phyloP scores from a whole-genome alignment of 2,113 vertebrate species.

The Alligator mississippiensis region DNA sequence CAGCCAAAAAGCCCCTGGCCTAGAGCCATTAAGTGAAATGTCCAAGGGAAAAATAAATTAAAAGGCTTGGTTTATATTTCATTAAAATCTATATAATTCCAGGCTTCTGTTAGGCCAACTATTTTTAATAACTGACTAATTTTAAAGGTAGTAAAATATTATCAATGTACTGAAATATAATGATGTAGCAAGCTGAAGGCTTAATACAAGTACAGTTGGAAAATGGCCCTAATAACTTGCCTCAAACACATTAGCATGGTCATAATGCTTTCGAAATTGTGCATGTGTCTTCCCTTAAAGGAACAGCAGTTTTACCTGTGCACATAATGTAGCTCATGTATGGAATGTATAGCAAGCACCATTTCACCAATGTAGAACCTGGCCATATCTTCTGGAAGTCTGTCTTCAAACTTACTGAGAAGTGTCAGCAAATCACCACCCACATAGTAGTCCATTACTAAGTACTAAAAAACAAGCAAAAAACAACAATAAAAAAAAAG shows the following conservation, averaged over 20 bases:
- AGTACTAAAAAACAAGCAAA: conserved; percentile 80
- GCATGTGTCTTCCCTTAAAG: not conserved
- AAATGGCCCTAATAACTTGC: not conserved
- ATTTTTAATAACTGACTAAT: conserved; percentile 3
- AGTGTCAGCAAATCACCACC: conserved; percentile 96
- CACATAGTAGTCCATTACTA: conserved; percentile 99
- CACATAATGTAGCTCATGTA: conserved; percentile 95
- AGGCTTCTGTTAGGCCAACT: not conserved
- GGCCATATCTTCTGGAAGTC: conserved; percentile 96
- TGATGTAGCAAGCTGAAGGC: not conserved
- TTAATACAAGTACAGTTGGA: not conserved
- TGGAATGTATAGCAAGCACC: conserved; percentile 96
- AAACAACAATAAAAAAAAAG: not conserved
- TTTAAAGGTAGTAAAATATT: too few species aligned
- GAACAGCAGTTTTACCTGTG: conserved; percentile 83
- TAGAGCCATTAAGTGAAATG: not conserved
- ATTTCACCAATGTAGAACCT: conserved; percentile 97
- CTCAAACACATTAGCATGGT: not conserved
- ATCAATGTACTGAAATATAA: too few species aligned
- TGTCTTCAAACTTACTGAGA: conserved; percentile 98
- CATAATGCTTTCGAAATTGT: not conserved
- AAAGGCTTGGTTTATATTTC: not conserved
- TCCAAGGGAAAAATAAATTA: not conserved
- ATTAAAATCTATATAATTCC: not conserved
- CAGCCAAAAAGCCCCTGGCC: too few species aligned